Evolutionary conservation across 2,888 invertebrate species (phyloP).

Genomic region (Dolichopus griseipennis): DNA sequence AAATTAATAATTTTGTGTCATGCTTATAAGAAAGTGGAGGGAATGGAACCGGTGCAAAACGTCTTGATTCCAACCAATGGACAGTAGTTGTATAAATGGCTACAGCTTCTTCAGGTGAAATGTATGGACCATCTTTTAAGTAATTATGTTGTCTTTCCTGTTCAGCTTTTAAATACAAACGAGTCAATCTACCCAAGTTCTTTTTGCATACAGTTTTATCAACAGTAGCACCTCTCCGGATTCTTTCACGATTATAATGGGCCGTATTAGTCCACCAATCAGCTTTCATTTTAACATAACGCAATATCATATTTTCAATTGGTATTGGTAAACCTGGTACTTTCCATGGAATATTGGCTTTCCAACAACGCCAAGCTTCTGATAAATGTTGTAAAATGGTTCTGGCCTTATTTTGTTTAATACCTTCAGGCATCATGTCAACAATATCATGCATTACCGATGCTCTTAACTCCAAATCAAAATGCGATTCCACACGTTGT

Average conservation of each 20-base stretch:
- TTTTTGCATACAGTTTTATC: slow-evolving; percentile 99
- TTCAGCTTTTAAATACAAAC: slow-evolving; percentile 94
- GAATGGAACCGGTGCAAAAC: slow-evolving; percentile 99
- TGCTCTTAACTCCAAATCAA: slow-evolving; percentile 94
- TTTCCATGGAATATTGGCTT: slow-evolving; percentile 99
- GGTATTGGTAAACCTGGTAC: slow-evolving; percentile 97
- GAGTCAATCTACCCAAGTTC: slow-evolving; percentile 94
- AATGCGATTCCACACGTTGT: slow-evolving; percentile 98
- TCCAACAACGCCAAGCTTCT: slow-evolving; percentile 99
- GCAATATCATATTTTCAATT: slow-evolving; percentile 99
- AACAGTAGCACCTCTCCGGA: slow-evolving; percentile 97
- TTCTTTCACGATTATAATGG: slow-evolving; percentile 97
- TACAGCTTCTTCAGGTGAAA: slow-evolving; percentile 98
- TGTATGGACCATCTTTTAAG: slow-evolving; percentile 98
- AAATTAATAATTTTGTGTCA: slow-evolving; percentile 94
- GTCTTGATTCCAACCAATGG: slow-evolving; percentile 96
- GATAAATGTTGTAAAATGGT: slow-evolving; percentile 98
- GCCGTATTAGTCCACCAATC: slow-evolving; percentile 99
- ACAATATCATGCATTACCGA: slow-evolving; percentile 97
- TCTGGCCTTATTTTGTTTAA: slow-evolving; percentile 98
- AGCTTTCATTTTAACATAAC: slow-evolving; percentile 99
- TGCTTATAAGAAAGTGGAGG: slow-evolving; percentile 99
- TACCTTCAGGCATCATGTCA: slow-evolving; percentile 99
- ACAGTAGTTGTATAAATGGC: slow-evolving; percentile 99
- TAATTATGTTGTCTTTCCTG: slow-evolving; percentile 99